Conservation (phyloP, 2,797 vertebrate species). For the Enteromius anoplus region DNA sequence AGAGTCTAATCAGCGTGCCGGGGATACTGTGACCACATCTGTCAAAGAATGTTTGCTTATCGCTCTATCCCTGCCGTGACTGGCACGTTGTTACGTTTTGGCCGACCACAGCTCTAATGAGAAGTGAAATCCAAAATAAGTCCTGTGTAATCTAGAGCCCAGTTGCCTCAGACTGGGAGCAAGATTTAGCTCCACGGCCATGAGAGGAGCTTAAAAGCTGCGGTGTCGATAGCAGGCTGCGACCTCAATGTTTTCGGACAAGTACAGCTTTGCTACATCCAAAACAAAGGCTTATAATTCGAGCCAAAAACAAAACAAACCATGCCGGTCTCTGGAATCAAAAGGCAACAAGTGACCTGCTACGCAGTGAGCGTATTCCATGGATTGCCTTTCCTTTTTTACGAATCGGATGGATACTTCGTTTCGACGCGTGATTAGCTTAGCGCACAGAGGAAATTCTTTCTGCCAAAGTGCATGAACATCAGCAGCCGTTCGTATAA, state of each 20-base stretch:
- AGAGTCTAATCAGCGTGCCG: conserved; percentile 43
- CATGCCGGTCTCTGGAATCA: conserved; percentile 47
- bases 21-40: conserved; percentile 37
- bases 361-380: conserved; percentile 21
- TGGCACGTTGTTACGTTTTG: conserved; percentile 35
- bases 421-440: background rate
- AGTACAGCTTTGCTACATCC: conserved; percentile 42
- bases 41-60: conserved; percentile 56
- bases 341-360: conserved; percentile 40
- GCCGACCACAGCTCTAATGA: conserved; percentile 39
- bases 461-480: conserved; percentile 1
- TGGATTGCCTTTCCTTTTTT: conserved; percentile 41
- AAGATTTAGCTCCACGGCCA: conserved; percentile 37
- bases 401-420: background rate
- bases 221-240: conserved; percentile 44
- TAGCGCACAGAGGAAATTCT: background rate
- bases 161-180: conserved; percentile 37
- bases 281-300: conserved; percentile 55
- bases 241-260: conserved; percentile 57
- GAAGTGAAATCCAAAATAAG: conserved; percentile 49
- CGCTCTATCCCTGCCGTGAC: conserved; percentile 29
- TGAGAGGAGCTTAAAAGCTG: conserved; percentile 25
- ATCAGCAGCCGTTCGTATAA: background rate
- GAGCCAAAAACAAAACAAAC: conserved; percentile 55
- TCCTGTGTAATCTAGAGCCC: conserved; percentile 40